These are phyloP conservation scores for Tauraco erythrolophus DNA, from an alignment of 2,113 vertebrate genomes.

Conservation along the genomic window DNA sequence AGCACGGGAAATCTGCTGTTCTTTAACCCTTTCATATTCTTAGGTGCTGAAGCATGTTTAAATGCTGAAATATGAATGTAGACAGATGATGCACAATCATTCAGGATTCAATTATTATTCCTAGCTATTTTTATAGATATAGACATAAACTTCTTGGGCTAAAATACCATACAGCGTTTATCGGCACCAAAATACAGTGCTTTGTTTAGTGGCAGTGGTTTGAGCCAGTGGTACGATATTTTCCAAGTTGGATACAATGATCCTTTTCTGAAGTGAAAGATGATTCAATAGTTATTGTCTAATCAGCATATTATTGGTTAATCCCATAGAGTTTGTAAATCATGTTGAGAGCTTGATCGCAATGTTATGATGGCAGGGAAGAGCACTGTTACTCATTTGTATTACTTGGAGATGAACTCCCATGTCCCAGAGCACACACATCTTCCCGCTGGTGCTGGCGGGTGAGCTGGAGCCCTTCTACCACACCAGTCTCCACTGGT, in stretches of 20 bases:
- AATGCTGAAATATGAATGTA: background rate
- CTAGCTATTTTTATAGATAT: background rate
- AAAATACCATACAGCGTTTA: background rate
- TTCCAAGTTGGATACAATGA: background rate
- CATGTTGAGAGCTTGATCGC: background rate
- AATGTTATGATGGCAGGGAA: background rate
- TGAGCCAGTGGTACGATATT: background rate
- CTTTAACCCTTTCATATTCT: slow-evolving; percentile 14
- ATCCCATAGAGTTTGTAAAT: background rate
- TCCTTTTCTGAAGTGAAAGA: background rate
- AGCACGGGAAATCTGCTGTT: background rate
- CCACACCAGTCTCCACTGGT: background rate
- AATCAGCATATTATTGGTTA: background rate
- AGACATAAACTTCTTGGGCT: background rate
- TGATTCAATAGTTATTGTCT: background rate
- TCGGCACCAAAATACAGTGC: fast-evolving
- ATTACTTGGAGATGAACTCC: background rate
- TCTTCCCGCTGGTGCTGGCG: background rate
- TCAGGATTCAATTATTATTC: background rate
- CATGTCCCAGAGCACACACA: background rate
- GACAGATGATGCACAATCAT: background rate
- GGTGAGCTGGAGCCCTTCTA: background rate
- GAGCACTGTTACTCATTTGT: background rate
- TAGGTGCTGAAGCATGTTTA: background rate
- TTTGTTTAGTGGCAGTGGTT: background rate